Evolutionary conservation across 1,140 invertebrate genomes (phyloP), one percentile per base, ranked within the genome.

Genomic region (Polyergus mexicanus): DNA sequence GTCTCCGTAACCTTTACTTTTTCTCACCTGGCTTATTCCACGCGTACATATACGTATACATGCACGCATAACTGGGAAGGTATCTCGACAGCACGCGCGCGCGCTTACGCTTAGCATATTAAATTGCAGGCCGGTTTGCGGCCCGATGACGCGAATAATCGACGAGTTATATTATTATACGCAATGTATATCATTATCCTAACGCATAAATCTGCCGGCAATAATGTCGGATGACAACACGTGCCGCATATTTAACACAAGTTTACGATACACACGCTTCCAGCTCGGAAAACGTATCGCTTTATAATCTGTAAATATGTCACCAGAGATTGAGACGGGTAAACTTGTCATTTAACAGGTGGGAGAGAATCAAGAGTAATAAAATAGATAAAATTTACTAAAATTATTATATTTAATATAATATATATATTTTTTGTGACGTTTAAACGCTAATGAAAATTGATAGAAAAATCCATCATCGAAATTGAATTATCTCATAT

Each of bases 141-240:
- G 28, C 28, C 41, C n/a, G 41, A 68, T 66, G 66, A 81, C 66
- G 66, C 78, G 76, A 60, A 56, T 71, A 58, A 72, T 71, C 66
- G 51, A 22, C 51, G 54, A 71, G 66, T 81, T 81, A 58, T 81
- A 72, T 71, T 72, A 81, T 81, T 81, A 81, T 58, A 44, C 66
- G 78, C 66, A 81, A 81, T 81, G 78, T 81, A 81, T 81, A 81
- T 81, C 78, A 81, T 81, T 81, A 81, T 81, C 66, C 66, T 81
- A 81, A 81, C 78, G 78, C 78, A 38, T 72, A 81, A 81, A 81
- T 81, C 66, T 81, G 58, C 71, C 35, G 77, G 47, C 47, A 56
- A 58, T 81, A 41, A 72, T 44, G 78, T 44, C 78, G 66, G 47
- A 22, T 66, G 66, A 72, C 76, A 78, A 54, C 66, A 54, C 38